Conservation (phyloP, 2,888 invertebrate species). For the Chrysodeixis includens region DNA sequence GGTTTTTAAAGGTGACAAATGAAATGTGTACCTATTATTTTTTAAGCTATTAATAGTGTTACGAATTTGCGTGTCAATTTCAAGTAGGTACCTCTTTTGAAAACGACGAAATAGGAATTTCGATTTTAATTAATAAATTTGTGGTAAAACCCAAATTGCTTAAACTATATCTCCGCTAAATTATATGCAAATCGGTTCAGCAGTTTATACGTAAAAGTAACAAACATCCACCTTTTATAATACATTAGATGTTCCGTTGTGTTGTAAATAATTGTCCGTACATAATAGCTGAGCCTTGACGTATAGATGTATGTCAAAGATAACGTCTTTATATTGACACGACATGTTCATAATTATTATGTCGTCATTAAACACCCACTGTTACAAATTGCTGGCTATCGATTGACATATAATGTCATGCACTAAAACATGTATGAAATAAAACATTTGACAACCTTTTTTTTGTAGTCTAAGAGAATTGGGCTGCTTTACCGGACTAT, state of each 20-base stretch:
- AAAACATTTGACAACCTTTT: no score
- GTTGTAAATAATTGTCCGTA: not conserved
- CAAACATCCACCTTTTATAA: not conserved
- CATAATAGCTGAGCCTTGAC: not conserved
- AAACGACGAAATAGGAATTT: no score
- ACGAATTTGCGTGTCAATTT: no score
- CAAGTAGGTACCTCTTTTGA: no score
- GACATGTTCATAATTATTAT: conserved; percentile 18
- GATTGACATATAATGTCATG: not conserved
- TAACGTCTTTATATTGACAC: not conserved
- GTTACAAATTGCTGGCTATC: not conserved
- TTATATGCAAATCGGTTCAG: not conserved
- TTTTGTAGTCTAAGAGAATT: no score
- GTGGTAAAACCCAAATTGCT: no score
- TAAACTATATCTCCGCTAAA: no score
- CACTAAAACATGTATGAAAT: no score
- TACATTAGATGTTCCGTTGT: not conserved
- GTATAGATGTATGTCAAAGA: not conserved
- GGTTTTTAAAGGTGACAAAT: not conserved
- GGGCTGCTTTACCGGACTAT: no score
- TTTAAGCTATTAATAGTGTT: not conserved
- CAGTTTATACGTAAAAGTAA: not conserved
- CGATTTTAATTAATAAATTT: no score
- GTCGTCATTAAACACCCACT: conserved; percentile 10
- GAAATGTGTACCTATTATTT: not conserved